These are phyloP conservation scores for Cherax quadricarinatus DNA, from an alignment of 1,140 invertebrate genomes.

Conservation along the genomic window DNA sequence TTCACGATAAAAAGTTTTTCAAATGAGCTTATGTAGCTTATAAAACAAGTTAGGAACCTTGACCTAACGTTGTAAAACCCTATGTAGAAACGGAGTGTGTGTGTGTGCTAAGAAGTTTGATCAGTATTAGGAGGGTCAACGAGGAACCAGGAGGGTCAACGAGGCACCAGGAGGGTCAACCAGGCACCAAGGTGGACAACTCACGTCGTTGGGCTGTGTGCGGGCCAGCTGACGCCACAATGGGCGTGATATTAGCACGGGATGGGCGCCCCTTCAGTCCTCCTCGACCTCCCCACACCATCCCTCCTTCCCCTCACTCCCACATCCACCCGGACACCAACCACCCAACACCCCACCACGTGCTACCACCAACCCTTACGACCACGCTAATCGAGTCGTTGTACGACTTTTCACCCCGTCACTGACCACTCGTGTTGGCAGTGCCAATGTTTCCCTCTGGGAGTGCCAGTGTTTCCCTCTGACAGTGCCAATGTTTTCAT, in stretches of 20 bases:
- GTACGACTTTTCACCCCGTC: too few relatives aligned
- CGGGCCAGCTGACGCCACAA: slow-evolving; percentile 14
- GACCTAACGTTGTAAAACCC: too few relatives aligned
- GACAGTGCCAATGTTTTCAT: too few relatives aligned
- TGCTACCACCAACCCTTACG: too few relatives aligned
- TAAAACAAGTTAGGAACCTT: too few relatives aligned
- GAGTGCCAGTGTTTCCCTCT: not conserved
- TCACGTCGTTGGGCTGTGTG: not conserved
- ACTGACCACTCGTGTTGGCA: not conserved
- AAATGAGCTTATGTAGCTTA: too few relatives aligned
- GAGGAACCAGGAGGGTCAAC: not conserved
- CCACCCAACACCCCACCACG: too few relatives aligned
- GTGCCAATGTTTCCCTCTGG: too few relatives aligned
- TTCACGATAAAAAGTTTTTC: too few relatives aligned
- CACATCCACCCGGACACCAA: too few relatives aligned
- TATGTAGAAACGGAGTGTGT: not conserved
- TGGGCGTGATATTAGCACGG: slow-evolving; percentile 33
- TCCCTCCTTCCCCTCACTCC: slow-evolving; percentile 13
- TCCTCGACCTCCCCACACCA: slow-evolving; percentile 4
- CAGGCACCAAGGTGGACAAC: not conserved
- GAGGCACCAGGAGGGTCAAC: not conserved
- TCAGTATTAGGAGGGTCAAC: not conserved
- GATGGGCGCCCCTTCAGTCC: slow-evolving; percentile 10
- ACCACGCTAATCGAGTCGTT: too few relatives aligned
- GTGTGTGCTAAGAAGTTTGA: too few relatives aligned